These are phyloP conservation scores for Diabrotica virgifera DNA, from an alignment of 1,140 invertebrate species.

Conservation along the genomic window DNA sequence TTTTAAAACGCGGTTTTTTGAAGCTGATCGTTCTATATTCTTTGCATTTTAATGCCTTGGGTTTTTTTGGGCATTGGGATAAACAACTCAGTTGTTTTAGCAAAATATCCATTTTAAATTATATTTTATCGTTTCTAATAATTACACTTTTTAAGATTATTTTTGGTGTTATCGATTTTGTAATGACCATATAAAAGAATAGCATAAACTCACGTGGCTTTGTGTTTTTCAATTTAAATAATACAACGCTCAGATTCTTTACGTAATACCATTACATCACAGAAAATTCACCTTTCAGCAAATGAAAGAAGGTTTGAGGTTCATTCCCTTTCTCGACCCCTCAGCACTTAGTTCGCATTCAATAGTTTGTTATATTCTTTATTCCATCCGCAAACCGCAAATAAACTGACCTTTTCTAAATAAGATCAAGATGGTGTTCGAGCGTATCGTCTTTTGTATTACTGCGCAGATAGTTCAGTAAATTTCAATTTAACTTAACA, in stretches of 20 bases:
- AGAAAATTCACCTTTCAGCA: neutral
- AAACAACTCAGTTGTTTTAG: no score
- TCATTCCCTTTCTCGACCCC: neutral
- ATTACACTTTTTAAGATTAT: no score
- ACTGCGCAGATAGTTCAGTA: slow-evolving; percentile 20
- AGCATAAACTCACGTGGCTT: neutral
- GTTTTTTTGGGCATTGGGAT: no score
- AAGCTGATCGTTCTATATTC: no score
- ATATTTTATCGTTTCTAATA: no score
- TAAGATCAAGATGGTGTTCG: slow-evolving; percentile 27
- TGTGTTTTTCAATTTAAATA: neutral
- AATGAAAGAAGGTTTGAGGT: neutral
- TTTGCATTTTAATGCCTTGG: no score
- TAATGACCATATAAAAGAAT: no score
- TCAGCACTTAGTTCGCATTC: slow-evolving; percentile 3
- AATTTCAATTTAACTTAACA: slow-evolving; percentile 27
- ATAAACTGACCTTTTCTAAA: slow-evolving; percentile 30
- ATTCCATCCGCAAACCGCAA: slow-evolving; percentile 26
- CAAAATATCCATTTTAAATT: no score
- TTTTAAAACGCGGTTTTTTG: no score
- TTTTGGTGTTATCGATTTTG: no score
- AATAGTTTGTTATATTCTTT: slow-evolving; percentile 18
- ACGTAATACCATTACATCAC: neutral
- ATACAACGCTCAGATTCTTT: neutral
- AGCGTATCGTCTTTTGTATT: slow-evolving; percentile 23